These are phyloP conservation scores for Sepioteuthis lessoniana DNA, from an alignment of 2,888 invertebrate genomes.

Conservation along the genomic window DNA sequence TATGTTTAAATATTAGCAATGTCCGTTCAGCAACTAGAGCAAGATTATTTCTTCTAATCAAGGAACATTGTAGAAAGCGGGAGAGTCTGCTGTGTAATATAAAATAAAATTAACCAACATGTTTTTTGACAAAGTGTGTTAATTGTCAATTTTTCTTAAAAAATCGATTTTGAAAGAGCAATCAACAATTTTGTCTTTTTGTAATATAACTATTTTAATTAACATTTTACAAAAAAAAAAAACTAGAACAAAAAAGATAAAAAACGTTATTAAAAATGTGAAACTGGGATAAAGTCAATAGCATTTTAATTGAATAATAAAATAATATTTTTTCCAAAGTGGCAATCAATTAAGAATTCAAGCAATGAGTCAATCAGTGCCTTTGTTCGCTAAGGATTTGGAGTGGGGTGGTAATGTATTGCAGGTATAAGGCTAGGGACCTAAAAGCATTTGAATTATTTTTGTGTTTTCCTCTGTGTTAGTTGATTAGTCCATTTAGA, in stretches of 20 bases:
- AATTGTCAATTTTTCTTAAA: not conserved
- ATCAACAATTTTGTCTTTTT: not conserved
- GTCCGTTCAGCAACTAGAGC: not conserved
- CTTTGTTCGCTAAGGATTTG: not conserved
- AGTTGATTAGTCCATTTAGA: not conserved
- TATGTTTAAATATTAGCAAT: too few relatives aligned
- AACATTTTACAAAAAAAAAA: too few relatives aligned
- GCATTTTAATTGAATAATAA: constrained; percentile 1
- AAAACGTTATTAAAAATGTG: not conserved
- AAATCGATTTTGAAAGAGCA: not conserved
- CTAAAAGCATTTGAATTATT: not conserved
- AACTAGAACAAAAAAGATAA: not conserved
- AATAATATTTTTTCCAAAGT: not conserved
- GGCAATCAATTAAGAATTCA: constrained; percentile 10
- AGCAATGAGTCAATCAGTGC: not conserved
- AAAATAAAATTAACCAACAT: not conserved
- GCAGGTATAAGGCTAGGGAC: not conserved
- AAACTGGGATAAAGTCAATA: not conserved
- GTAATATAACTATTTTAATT: not conserved
- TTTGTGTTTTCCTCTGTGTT: not conserved
- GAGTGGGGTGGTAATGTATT: not conserved
- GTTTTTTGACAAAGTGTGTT: not conserved
- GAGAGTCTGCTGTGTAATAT: not conserved
- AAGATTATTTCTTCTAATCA: not conserved
- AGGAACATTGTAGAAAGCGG: not conserved